Evolutionary conservation across 2,888 invertebrate genomes (phyloP).

Genomic region (Sminthurides aquaticus): DNA sequence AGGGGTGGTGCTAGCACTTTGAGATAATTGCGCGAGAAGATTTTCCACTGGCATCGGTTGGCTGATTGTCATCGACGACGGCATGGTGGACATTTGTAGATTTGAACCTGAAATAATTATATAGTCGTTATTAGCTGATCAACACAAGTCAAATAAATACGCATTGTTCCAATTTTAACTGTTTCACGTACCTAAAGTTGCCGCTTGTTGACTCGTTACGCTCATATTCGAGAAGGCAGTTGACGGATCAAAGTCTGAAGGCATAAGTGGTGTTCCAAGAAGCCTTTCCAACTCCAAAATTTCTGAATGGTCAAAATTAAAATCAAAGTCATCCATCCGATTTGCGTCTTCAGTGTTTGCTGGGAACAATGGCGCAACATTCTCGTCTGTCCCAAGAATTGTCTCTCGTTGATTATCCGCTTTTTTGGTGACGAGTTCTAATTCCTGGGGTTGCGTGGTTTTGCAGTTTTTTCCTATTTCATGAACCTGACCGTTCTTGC

Average conservation of each 20-base stretch:
- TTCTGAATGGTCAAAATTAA: conserved; percentile 33
- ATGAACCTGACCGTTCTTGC: conserved; percentile 3
- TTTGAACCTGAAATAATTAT: neutral
- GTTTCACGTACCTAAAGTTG: too few relatives aligned
- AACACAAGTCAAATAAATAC: too few relatives aligned
- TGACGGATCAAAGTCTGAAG: conserved; percentile 11
- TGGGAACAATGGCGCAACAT: neutral
- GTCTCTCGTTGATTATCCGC: neutral
- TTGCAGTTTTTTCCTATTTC: neutral
- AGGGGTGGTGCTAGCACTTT: conserved; percentile 10
- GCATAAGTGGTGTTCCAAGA: conserved; percentile 29
- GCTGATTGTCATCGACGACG: conserved; percentile 12
- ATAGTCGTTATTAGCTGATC: too few relatives aligned
- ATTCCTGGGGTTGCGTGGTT: neutral
- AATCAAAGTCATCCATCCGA: conserved; percentile 13
- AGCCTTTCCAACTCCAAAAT: conserved; percentile 38
- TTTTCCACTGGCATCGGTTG: conserved; percentile 20
- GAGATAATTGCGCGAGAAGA: conserved; percentile 14
- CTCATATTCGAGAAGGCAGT: conserved; percentile 5
- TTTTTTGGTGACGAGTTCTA: neutral
- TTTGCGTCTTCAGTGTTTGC: neutral
- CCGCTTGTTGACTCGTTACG: too few relatives aligned
- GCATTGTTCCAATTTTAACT: too few relatives aligned
- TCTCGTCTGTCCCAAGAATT: neutral
- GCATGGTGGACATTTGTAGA: conserved; percentile 7